Percentiles rank a stretch among this genome's conserved stretches.
Conservation (phyloP, 2,113 vertebrate species). For the Corapipo altera region DNA sequence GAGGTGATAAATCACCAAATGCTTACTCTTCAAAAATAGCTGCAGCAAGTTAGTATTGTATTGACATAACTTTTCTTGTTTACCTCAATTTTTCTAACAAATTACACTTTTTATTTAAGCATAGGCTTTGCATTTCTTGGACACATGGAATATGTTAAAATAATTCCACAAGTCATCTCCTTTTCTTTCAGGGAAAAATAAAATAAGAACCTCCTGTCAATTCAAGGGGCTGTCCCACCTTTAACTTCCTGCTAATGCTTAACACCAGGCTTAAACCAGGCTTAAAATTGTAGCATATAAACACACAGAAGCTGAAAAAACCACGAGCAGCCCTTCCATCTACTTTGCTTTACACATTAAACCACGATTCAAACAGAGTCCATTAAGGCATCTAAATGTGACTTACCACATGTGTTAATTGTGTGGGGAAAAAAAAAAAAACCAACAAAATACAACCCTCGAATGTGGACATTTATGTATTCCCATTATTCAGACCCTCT, state of each 20-base stretch:
- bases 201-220: neutral
- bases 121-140: neutral
- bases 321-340: neutral
- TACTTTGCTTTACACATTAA: conserved; percentile 54
- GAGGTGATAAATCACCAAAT: neutral
- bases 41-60: neutral
- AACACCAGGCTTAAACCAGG: neutral
- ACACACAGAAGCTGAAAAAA: conserved; percentile 10
- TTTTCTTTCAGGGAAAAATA: neutral
- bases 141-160: neutral
- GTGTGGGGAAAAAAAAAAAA: neutral
- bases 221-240: neutral
- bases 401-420: conserved; percentile 68
- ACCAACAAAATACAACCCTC: neutral
- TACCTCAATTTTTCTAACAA: neutral
- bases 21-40: neutral
- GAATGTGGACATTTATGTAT: conserved; percentile 63
- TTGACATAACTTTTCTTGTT: neutral
- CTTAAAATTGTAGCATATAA: neutral
- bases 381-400: conserved; percentile 66
- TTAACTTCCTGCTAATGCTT: neutral
- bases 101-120: neutral
- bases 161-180: neutral
- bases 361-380: conserved; percentile 42
- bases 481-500: conserved; percentile 65